Percentiles rank a stretch among this genome's conserved stretches.
These are phyloP conservation scores for Galeopsomyia nigrocyanea DNA, from an alignment of 2,888 invertebrate species.

Conservation along the genomic window DNA sequence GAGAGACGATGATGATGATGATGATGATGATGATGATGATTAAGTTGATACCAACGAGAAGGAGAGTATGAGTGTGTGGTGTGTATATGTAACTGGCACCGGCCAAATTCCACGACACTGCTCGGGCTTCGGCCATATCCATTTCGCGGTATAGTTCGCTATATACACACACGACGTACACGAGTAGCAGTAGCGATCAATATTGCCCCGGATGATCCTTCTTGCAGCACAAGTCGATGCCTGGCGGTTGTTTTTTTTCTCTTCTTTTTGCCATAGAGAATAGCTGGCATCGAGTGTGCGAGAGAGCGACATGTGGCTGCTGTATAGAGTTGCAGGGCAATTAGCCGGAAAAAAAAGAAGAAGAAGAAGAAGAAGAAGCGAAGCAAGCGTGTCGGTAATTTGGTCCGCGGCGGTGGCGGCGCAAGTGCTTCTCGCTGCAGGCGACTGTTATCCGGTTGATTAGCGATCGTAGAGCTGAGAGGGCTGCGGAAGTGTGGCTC, in stretches of 20 bases:
- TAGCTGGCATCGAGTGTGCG: too few species aligned
- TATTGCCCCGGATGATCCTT: too few species aligned
- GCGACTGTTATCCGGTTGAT: slow-evolving; percentile 46
- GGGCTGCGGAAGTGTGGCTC: slow-evolving; percentile 42
- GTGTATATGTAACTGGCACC: slow-evolving; percentile 41
- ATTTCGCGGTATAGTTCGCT: too few species aligned
- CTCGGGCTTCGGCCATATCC: slow-evolving; percentile 22
- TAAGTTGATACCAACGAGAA: too few species aligned
- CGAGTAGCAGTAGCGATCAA: too few species aligned
- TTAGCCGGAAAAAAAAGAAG: not conserved
- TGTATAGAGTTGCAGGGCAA: slow-evolving; percentile 2
- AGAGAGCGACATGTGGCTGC: slow-evolving; percentile 8
- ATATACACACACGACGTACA: too few species aligned
- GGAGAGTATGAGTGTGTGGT: too few species aligned
- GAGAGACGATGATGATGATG: too few species aligned
- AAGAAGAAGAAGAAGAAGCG: not conserved
- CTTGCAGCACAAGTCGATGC: too few species aligned
- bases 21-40: too few species aligned
- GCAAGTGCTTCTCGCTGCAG: slow-evolving; percentile 39
- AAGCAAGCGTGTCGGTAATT: slow-evolving; percentile 22
- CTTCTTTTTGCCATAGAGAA: not conserved
- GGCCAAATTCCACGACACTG: slow-evolving; percentile 9
- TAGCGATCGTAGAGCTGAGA: slow-evolving; percentile 9
- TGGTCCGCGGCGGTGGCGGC: slow-evolving; percentile 7
- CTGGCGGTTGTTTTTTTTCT: not conserved